Evolutionary conservation across 2,797 vertebrate genomes (phyloP), one percentile per base, ranked within the genome.

Genomic region (Pseudomugil gertrudae): DNA sequence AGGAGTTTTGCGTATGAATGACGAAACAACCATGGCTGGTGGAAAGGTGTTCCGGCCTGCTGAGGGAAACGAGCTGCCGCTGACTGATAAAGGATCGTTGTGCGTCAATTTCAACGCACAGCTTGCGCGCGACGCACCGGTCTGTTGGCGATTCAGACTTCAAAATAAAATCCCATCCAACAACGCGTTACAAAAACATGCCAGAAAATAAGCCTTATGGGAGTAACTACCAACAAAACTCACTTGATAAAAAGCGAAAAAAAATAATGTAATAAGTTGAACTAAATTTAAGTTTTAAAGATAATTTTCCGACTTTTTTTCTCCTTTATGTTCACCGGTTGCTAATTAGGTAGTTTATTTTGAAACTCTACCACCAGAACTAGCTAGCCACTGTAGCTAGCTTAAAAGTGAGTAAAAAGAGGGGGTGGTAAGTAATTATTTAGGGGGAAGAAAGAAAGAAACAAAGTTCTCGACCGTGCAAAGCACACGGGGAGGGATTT

Each of bases 401-500:
- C 70, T 72, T 30, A 78, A 86, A 69, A 2, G 43, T 64, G 38
- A 57, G 32, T 63, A 32, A 51, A 68, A 71, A 66, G 61, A 62
- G 75, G 91, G 92, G 92, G 91, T 91, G 93, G 92, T 78, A 87
- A 90, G 89, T 85, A 82, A 91, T 92, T 86, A 90, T 89, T 80
- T 85, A 87, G 86, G 92, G 87, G 89, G 84, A 90, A 91, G 89
- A 91, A 92, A 94, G 93, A 93, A 94, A 93, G 93, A 90, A 91
- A 88, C 88, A 84, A 90, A 90, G 90, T 92, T 90, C 85, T 89
- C 79, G 87, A 88, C 81, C 72, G 82, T 82, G 90, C 87, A 58
- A 47, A 57, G 81, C 80, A 71, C 84, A 80, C 80, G 80, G 84
- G 84, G 85, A 87, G 76, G 81, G 84, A 84, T 85, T 87, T 80